phyloP scores from a whole-genome alignment of 2,888 invertebrate species.

The Cephus runcator region DNA sequence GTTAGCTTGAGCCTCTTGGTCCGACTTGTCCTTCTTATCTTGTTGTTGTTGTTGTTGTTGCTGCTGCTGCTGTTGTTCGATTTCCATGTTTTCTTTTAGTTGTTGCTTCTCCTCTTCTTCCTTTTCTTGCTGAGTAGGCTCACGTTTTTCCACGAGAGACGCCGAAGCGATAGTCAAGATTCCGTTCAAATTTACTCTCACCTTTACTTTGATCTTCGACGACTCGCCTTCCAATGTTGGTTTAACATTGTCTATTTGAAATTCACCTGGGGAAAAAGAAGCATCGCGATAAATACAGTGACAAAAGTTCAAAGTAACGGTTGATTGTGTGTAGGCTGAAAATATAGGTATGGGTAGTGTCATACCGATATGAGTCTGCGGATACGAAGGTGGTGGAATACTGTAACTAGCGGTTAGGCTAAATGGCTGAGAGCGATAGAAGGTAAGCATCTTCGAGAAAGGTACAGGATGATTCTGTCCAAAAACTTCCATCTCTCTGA shows the following conservation, averaged over 20 bases:
- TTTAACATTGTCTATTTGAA: constrained; percentile 83
- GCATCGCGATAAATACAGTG: background rate
- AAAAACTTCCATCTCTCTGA: constrained; percentile 91
- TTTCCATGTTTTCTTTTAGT: constrained; percentile 64
- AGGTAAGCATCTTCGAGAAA: constrained; percentile 93
- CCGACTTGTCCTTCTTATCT: constrained; percentile 55
- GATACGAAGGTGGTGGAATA: constrained; percentile 76
- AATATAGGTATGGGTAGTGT: constrained; percentile 23
- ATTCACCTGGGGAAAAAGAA: constrained; percentile 69
- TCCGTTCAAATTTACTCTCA: constrained; percentile 93
- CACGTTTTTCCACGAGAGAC: constrained; percentile 78
- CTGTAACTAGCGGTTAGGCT: constrained; percentile 86
- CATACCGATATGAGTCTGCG: constrained; percentile 83
- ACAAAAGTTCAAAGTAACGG: background rate
- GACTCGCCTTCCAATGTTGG: constrained; percentile 89
- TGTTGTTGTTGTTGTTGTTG: constrained; percentile 43
- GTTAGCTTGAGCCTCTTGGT: constrained; percentile 60
- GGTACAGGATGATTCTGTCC: constrained; percentile 90
- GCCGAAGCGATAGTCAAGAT: constrained; percentile 90
- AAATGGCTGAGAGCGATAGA: constrained; percentile 91
- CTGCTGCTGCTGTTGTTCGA: constrained; percentile 35
- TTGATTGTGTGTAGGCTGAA: background rate
- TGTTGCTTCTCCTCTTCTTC: constrained; percentile 58
- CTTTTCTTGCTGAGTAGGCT: constrained; percentile 60
- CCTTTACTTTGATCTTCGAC: constrained; percentile 97